phyloP scores from a whole-genome alignment of 2,113 vertebrate genomes.

The Sinocyclocheilus maitianheensis region DNA sequence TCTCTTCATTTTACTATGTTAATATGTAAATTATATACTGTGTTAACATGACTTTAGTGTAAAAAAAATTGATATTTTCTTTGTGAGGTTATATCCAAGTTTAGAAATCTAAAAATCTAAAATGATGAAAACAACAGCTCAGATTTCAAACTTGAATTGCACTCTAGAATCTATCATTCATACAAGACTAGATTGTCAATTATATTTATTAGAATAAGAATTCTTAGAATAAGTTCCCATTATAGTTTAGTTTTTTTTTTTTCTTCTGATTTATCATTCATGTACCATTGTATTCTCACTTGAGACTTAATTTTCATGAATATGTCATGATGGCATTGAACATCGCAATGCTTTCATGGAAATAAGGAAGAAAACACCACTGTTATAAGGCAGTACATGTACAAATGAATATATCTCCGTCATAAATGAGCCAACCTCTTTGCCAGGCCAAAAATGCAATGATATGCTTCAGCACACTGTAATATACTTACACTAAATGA shows the following conservation, averaged over 20 bases:
- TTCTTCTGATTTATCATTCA: background rate
- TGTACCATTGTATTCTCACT: background rate
- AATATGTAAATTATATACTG: too few species aligned
- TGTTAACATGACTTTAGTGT: too few species aligned
- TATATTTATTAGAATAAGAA: background rate
- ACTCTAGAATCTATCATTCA: background rate
- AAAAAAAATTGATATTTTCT: background rate
- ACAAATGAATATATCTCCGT: background rate
- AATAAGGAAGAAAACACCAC: background rate
- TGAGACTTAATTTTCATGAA: background rate
- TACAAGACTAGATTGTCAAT: background rate
- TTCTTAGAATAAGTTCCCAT: background rate
- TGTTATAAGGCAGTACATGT: background rate
- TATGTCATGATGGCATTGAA: background rate
- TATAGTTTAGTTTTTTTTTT: background rate
- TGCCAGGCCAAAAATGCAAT: constrained; percentile 36
- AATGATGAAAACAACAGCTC: background rate
- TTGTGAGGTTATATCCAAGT: background rate
- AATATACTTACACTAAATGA: constrained; percentile 30
- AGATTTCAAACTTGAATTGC: background rate
- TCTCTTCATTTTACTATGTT: too few species aligned
- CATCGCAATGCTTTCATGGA: background rate
- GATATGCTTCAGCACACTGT: constrained; percentile 28
- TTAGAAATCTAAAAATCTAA: background rate
- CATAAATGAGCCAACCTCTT: background rate